phyloP scores from a whole-genome alignment of 2,888 invertebrate genomes.

The Rhagophthalmus giganteus region DNA sequence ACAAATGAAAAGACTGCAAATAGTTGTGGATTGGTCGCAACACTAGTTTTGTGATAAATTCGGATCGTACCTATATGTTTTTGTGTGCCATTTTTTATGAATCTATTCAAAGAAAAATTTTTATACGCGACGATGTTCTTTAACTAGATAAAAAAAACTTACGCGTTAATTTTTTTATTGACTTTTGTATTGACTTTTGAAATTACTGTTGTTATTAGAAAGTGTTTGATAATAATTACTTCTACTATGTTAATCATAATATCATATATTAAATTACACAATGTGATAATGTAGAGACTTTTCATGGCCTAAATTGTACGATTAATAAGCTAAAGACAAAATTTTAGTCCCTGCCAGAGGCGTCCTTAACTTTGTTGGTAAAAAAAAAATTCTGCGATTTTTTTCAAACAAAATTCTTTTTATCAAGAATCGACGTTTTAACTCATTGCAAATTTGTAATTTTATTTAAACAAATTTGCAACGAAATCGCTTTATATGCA shows the following conservation, averaged over 20 bases:
- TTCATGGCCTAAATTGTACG: constrained; percentile 16
- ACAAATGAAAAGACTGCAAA: constrained; percentile 45
- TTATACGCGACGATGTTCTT: constrained; percentile 21
- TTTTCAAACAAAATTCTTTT: too few species aligned
- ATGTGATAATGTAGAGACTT: constrained; percentile 24
- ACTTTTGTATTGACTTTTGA: constrained; percentile 27
- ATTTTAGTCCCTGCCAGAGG: constrained; percentile 1
- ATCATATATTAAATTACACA: constrained; percentile 16
- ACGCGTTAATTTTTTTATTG: constrained; percentile 23
- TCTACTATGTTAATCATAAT: constrained; percentile 15
- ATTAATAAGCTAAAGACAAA: constrained; percentile 8
- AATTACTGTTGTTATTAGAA: constrained; percentile 22
- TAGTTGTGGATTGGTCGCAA: constrained; percentile 42
- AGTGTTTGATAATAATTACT: constrained; percentile 23
- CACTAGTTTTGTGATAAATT: constrained; percentile 45
- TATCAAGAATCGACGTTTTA: too few species aligned
- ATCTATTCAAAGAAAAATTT: constrained; percentile 17
- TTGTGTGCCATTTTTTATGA: constrained; percentile 27
- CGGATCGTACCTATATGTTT: constrained; percentile 13
- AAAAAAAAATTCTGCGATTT: too few species aligned
- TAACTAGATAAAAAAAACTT: constrained; percentile 5
- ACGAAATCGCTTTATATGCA: too few species aligned
- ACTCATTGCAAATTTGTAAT: too few species aligned
- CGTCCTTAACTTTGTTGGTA: too few species aligned
- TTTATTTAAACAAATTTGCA: too few species aligned